These are phyloP conservation scores for Lagocephalus sceleratus DNA, from an alignment of 2,797 vertebrate genomes.

Conservation along the genomic window DNA sequence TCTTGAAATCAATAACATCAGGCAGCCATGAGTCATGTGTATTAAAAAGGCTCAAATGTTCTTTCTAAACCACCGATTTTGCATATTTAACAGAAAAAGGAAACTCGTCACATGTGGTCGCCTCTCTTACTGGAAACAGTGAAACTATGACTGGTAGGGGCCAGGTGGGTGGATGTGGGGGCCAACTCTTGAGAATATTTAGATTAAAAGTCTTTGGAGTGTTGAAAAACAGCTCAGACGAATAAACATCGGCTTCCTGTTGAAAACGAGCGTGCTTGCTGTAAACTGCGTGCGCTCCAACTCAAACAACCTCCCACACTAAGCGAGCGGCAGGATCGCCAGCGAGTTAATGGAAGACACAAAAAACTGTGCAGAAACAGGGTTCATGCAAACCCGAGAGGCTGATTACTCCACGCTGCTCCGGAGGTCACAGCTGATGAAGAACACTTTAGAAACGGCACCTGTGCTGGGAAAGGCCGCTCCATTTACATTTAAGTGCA, in stretches of 20 bases:
- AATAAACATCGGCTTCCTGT: slow-evolving; percentile 26
- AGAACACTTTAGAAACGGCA: slow-evolving; percentile 22
- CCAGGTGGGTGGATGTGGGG: slow-evolving; percentile 43
- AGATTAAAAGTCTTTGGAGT: slow-evolving; percentile 37
- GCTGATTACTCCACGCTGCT: slow-evolving; percentile 8
- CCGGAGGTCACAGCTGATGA: slow-evolving; percentile 32
- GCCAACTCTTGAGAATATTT: slow-evolving; percentile 54
- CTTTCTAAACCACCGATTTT: slow-evolving; percentile 16
- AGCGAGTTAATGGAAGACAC: slow-evolving; percentile 9
- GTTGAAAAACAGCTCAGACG: slow-evolving; percentile 31
- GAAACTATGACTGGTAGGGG: slow-evolving; percentile 13
- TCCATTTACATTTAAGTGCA: slow-evolving; percentile 24
- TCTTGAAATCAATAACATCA: slow-evolving; percentile 49
- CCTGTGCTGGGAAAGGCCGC: slow-evolving; percentile 20
- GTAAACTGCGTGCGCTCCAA: slow-evolving; percentile 15
- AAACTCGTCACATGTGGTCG: slow-evolving; percentile 1
- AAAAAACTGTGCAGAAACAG: slow-evolving; percentile 3
- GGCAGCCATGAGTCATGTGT: slow-evolving; percentile 29
- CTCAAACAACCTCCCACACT: slow-evolving; percentile 35
- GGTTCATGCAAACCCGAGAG: not conserved
- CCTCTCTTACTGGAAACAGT: not conserved
- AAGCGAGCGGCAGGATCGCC: not conserved
- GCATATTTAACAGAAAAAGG: slow-evolving; percentile 27
- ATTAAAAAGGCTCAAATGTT: slow-evolving; percentile 31
- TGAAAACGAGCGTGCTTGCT: slow-evolving; percentile 6